phyloP scores from a whole-genome alignment of 2,888 invertebrate species.

The Pristionchus exspectatus region DNA sequence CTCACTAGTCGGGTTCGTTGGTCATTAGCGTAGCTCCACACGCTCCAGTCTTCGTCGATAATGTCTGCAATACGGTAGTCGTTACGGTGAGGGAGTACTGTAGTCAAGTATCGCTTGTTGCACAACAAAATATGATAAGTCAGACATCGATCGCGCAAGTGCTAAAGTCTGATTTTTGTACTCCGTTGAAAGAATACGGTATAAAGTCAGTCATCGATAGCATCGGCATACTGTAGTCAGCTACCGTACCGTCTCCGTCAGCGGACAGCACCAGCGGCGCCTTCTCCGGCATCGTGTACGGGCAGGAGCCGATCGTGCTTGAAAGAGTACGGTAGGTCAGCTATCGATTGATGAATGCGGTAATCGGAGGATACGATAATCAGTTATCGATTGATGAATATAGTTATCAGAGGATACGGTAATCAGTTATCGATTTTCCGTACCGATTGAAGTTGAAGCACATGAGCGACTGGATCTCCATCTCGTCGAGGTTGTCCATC shows the following conservation, averaged over 20 bases:
- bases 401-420: not conserved
- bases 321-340: not conserved
- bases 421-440: not conserved
- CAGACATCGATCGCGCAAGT: too few relatives aligned
- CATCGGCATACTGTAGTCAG: not conserved
- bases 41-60: slow-evolving; percentile 27
- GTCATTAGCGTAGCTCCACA: not conserved
- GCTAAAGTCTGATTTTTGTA: too few relatives aligned
- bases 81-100: not conserved
- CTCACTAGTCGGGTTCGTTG: slow-evolving; percentile 26
- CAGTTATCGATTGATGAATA: not conserved
- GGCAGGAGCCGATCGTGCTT: slow-evolving; percentile 34
- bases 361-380: not conserved
- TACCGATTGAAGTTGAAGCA: slow-evolving; percentile 51
- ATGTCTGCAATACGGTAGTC: slow-evolving; percentile 3
- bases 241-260: not conserved
- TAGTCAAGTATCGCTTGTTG: not conserved
- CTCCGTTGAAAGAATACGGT: too few relatives aligned
- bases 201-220: not conserved
- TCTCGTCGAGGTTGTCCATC: slow-evolving; percentile 44
- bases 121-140: too few relatives aligned
- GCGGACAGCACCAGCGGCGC: not conserved
- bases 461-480: slow-evolving; percentile 39
- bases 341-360: too few relatives aligned
- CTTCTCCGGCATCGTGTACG: slow-evolving; percentile 44